A percentile compares a stretch with the other conserved stretches of the same genome.
phyloP scores from a whole-genome alignment of 2,113 vertebrate genomes.

The Nanger granti region DNA sequence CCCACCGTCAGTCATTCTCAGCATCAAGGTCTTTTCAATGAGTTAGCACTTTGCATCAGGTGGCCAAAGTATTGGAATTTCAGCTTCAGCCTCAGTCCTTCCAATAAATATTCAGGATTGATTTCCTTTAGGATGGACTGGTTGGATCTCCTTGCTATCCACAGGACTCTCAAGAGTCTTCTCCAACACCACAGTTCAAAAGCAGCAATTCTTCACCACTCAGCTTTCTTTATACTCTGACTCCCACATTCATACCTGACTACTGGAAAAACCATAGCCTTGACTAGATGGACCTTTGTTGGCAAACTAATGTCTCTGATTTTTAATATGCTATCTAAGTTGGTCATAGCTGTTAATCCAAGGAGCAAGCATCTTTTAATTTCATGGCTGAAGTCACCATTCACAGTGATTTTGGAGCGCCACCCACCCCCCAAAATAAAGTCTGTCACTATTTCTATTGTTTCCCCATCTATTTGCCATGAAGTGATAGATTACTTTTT shows the following conservation, averaged over 20 bases:
- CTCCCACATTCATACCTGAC: not conserved
- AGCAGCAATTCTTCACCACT: not conserved
- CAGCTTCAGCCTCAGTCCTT: not conserved
- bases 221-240: accelerated
- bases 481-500: not conserved
- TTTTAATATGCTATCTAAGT: not conserved
- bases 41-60: accelerated
- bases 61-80: not conserved
- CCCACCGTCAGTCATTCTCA: accelerated
- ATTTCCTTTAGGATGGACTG: not conserved
- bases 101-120: not conserved
- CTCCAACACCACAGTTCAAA: not conserved
- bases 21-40: not conserved
- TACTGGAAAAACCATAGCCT: not conserved
- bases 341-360: not conserved
- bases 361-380: not conserved
- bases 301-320: not conserved
- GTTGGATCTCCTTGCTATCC: not conserved
- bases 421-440: not conserved
- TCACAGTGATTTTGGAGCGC: not conserved
- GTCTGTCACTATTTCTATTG: not conserved
- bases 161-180: not conserved
- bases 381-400: not conserved
- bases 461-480: not conserved
- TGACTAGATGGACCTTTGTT: not conserved